Evolutionary conservation across 2,113 vertebrate species (phyloP), one percentile per base, ranked within the genome.

Genomic region (Paracanthobrama guichenoti): DNA sequence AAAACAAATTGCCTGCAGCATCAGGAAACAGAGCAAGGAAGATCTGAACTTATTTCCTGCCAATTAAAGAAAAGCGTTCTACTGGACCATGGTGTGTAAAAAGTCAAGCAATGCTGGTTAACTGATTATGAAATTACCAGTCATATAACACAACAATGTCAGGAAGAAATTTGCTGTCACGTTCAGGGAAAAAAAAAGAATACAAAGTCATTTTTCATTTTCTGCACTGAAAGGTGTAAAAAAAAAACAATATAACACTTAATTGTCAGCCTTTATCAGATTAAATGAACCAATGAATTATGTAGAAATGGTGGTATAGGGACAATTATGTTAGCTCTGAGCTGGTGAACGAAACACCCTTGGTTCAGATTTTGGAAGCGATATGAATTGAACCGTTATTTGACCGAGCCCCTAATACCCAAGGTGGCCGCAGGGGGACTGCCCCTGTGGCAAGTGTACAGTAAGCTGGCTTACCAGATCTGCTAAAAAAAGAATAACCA

Each of bases 371-470:
- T 48, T 74, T 44, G 1, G 16, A 69, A 69, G 31, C 26, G n/a
- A 74, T 28, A 3, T 74, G 44, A 28, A 8, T 16, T 39, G 1
- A n/a, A 18, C 3, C 9, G 42, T 73, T 24, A 48, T 35, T 66
- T 16, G 62, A 66, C 14, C 6, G 2, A 50, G 28, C 26, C 48
- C 24, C 24, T 55, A 22, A 76, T 31, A 9, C 14, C 7, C 4
- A 57, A 26, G 22, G 10, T 12, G 10, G 3, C 18, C 28, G 4
- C 44, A 31, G 26, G 0, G 72, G 72, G 48, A 76, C 73, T 35
- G 8, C 35, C 73, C 26, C 48, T 20, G 4, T 24, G 22, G 11
- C 5, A 44, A 24, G 11, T 86, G 84, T 79, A 86, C 88, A 87
- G 1, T n/a, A 44, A 83, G 13, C 12, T 46, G 11, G 12, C 42